These are phyloP conservation scores for Parnassius mnemosyne DNA, from an alignment of 2,888 invertebrate species.

Conservation along the genomic window DNA sequence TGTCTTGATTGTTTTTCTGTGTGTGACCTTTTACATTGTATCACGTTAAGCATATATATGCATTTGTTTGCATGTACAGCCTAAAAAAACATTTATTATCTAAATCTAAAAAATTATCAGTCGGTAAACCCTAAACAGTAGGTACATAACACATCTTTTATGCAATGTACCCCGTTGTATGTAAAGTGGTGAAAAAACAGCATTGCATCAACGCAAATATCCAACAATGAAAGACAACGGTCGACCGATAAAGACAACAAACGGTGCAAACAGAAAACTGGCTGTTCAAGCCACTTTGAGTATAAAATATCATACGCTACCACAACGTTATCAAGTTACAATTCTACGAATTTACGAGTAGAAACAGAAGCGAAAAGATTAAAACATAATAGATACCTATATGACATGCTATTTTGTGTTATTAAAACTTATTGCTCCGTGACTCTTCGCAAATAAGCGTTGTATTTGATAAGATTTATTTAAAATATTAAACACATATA, in stretches of 20 bases:
- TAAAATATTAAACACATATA: no score
- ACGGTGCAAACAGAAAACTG: conserved; percentile 26
- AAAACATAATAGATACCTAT: not conserved
- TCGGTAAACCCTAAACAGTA: not conserved
- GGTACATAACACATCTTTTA: not conserved
- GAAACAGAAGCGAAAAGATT: conserved; percentile 25
- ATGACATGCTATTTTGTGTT: no score
- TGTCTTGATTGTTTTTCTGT: no score
- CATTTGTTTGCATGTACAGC: conserved; percentile 1
- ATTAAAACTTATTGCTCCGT: no score
- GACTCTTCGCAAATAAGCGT: no score
- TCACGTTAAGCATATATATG: no score
- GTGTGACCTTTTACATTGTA: no score
- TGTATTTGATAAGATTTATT: no score
- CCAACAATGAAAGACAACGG: conserved; percentile 19
- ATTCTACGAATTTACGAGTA: conserved; percentile 37
- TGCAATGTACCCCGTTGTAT: conserved; percentile 21
- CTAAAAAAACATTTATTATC: not conserved
- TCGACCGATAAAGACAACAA: conserved; percentile 12
- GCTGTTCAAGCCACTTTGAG: conserved; percentile 32
- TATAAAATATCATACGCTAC: conserved; percentile 39
- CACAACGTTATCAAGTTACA: conserved; percentile 39
- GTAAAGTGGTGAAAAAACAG: conserved; percentile 1
- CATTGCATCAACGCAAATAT: conserved; percentile 10
- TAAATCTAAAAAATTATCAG: no score